Base-by-base conservation (phyloP, 2,888 invertebrate genomes). In the Anodontia alba region DNA sequence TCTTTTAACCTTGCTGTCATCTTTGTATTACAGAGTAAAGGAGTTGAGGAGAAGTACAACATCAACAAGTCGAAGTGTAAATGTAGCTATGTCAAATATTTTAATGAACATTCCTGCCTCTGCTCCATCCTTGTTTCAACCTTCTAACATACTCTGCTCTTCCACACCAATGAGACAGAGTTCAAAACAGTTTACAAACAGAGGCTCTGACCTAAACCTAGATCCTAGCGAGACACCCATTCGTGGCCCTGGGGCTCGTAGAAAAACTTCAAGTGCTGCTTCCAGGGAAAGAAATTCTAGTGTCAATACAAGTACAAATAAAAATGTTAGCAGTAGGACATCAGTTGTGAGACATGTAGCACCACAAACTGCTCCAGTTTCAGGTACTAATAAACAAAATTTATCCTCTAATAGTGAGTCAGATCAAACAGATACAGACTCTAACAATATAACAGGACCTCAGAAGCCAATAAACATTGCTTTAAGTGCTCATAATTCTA, bases 71-170 rank as follows among this genome's bases (percentile, higher is more conserved):
- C 83, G 86, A 36, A 89, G 89, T 68, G 85, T 85, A 31, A 88
- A 88, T 67, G 88, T 90, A 69, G 87, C 85, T 15, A 82, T 87
- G 79, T 85, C 86, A 49, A 90, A 90, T 71, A 88, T 91, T 20
- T 77, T 92, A 42, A 90, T 92, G 90, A 92, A 92, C 79, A 92
- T 92, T 68, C 92, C 92, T 20, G 87, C 89, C n/a, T 87, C 90
- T 31, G 89, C 89, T 8, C 91, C 92, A 15, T 89, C 91, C 26
- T 81, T 90, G 29, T 93, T 93, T 78, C 91, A 93, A 75, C 92
- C 92, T 7, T 89, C 90, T 51, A 92, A 90, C 68, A 89, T 93
- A 49, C 79, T 90, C 17, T 91, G 91, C 76, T 91, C 90, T 15
- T 92, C 92, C 20, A 93, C 92, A 10, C 93, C 93, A 15, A 89